phyloP scores from a whole-genome alignment of 2,797 vertebrate genomes.

The Hippocampus kuda region DNA sequence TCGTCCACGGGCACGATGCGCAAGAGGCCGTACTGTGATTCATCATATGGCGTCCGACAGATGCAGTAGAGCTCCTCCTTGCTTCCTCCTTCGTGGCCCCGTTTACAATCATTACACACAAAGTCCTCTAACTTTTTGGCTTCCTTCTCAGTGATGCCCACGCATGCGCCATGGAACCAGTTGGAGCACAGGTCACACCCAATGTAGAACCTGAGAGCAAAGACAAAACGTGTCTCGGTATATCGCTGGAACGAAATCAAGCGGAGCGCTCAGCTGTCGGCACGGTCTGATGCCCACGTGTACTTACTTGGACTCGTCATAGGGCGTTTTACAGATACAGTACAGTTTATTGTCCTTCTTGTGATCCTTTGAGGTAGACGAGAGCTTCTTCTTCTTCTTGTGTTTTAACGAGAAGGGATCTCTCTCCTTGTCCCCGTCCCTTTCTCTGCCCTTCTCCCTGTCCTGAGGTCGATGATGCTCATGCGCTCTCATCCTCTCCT shows the following conservation, averaged over 20 bases:
- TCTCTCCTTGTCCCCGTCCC: constrained; percentile 38
- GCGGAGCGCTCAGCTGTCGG: no score
- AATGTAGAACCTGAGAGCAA: constrained; percentile 90
- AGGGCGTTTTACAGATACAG: constrained; percentile 96
- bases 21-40: constrained; percentile 80
- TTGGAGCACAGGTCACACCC: constrained; percentile 99
- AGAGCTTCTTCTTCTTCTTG: constrained; percentile 97
- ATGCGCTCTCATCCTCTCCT: constrained; percentile 36
- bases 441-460: constrained; percentile 25
- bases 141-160: constrained; percentile 98
- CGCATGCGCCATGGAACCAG: constrained; percentile 98
- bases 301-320: constrained; percentile 93
- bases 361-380: constrained; percentile 92
- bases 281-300: no score
- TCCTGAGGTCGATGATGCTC: constrained; percentile 59
- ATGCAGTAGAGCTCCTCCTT: constrained; percentile 96
- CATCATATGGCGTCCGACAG: constrained; percentile 97
- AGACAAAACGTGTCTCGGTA: not conserved
- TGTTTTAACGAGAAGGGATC: constrained; percentile 71
- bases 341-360: constrained; percentile 98
- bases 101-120: constrained; percentile 95
- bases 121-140: constrained; percentile 99
- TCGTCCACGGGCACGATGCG: not conserved
- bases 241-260: no score
- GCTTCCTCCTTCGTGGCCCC: constrained; percentile 82